Evolutionary conservation across 2,113 vertebrate species (phyloP), one percentile per base, ranked within the genome.

Genomic region (Corynorhinus townsendii): DNA sequence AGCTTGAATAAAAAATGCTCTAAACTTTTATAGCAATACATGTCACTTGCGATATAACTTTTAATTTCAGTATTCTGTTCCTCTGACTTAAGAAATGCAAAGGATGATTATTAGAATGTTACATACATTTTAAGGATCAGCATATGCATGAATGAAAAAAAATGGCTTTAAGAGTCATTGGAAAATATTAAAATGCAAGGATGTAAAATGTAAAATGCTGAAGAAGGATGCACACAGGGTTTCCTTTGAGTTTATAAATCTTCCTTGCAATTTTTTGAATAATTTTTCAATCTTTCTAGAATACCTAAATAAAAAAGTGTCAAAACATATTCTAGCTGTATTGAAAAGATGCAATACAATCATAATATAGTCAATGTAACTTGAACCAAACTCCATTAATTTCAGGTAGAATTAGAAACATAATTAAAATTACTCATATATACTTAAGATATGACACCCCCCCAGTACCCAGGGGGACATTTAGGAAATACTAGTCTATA

Each of bases 1-100:
- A 96, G 71, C 40, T 87, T 87, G 86, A 96, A 81, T 91, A 72
- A 89, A 95, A 91, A 45, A 52, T 81, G 64, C 7, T 47, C n/a
- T 86, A 69, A 83, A 90, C 35, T 86, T 94, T 87, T 28, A 89
- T 62, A 62, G 26, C 30, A 89, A 52, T 52, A 26, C n/a, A 66
- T 59, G 15, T 87, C 30, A 87, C 79, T 89, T 96, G 49, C 3
- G 16, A 62, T 80, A 72, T 54, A 86, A 94, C 45, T 92, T 94
- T 82, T 77, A 54, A 92, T 95, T 84, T 89, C 95, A 92, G 76
- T 92, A 82, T 87, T 91, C 20, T 71, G 11, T 86, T 76, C 11
- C 30, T 71, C 24, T 56, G 33, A 54, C 38, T 89, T 89, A 26
- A 91, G 89, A 90, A 47, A 64, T 69, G 83, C 54, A 52, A 77